These are phyloP conservation scores for Dallia pectoralis DNA, from an alignment of 2,797 vertebrate genomes.

Conservation along the genomic window DNA sequence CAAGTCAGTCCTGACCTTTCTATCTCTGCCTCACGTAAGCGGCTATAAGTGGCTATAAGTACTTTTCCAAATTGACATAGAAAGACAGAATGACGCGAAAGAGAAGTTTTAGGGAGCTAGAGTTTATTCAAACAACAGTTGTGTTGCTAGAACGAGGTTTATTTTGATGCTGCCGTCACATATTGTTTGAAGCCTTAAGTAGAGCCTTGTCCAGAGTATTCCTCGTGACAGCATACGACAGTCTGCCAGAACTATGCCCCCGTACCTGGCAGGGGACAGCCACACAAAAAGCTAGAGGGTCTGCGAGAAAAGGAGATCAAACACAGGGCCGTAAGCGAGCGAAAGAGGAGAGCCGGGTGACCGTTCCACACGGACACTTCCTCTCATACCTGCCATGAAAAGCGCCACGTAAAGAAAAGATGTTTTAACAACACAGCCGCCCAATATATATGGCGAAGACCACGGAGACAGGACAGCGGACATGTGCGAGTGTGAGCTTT, in stretches of 20 bases:
- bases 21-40: conserved; percentile 43
- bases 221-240: conserved; percentile 51
- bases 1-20: conserved; percentile 62
- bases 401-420: conserved; percentile 10
- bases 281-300: background rate
- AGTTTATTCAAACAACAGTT: conserved; percentile 65
- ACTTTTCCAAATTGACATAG: conserved; percentile 61
- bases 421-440: too few relatives aligned
- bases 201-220: conserved; percentile 41
- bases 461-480: too few relatives aligned
- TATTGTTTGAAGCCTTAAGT: conserved; percentile 58
- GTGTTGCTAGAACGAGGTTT: conserved; percentile 57
- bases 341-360: conserved; percentile 32
- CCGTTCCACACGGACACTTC: conserved; percentile 33
- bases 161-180: conserved; percentile 54
- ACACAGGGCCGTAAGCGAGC: background rate
- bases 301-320: conserved; percentile 1
- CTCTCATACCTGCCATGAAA: conserved; percentile 19
- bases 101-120: background rate
- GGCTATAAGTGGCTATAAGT: conserved; percentile 50
- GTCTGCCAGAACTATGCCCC: conserved; percentile 38
- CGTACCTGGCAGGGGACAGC: conserved; percentile 34
- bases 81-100: conserved; percentile 10
- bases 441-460: too few relatives aligned
- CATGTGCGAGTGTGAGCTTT: too few relatives aligned